Conservation (phyloP, 1,140 invertebrate species). For the Pseudobourletiella spinata region DNA sequence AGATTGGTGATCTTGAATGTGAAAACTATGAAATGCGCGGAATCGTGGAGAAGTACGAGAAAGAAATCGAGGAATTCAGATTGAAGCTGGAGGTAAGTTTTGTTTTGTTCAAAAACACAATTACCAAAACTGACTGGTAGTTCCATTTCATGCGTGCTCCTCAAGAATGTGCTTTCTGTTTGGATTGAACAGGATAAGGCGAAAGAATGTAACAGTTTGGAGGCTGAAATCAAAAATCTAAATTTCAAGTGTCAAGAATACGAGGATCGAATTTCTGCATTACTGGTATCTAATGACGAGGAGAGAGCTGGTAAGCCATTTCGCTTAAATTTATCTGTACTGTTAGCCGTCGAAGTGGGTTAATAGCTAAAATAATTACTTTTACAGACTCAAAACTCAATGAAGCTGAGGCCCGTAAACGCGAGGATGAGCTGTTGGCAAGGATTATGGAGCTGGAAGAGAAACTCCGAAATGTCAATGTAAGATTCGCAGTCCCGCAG, state of each 20-base stretch:
- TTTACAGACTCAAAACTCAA: not conserved
- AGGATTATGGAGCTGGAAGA: not conserved
- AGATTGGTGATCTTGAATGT: constrained; percentile 52
- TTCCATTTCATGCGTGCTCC: too few relatives aligned
- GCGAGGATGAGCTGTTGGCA: not conserved
- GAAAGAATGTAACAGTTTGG: constrained; percentile 21
- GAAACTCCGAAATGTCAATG: not conserved
- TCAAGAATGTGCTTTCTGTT: not conserved
- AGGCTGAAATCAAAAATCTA: constrained; percentile 25
- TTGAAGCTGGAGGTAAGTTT: constrained; percentile 20
- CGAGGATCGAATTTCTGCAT: constrained; percentile 11
- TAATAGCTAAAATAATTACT: too few relatives aligned
- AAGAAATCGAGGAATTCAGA: constrained; percentile 48
- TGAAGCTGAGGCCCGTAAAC: not conserved
- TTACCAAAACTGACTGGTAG: too few relatives aligned
- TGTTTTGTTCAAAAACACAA: too few relatives aligned
- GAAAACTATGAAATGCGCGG: constrained; percentile 41
- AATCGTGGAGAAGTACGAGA: constrained; percentile 41
- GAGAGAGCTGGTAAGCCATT: not conserved
- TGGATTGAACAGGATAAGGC: constrained; percentile 12
- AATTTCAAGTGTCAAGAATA: constrained; percentile 32
- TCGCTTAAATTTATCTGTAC: too few relatives aligned
- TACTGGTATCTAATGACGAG: not conserved
- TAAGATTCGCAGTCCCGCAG: not conserved
- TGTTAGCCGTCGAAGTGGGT: not conserved